Percentiles rank a stretch among this genome's conserved stretches.
Conservation (phyloP, 2,113 vertebrate species). For the Toxotes jaculatrix region DNA sequence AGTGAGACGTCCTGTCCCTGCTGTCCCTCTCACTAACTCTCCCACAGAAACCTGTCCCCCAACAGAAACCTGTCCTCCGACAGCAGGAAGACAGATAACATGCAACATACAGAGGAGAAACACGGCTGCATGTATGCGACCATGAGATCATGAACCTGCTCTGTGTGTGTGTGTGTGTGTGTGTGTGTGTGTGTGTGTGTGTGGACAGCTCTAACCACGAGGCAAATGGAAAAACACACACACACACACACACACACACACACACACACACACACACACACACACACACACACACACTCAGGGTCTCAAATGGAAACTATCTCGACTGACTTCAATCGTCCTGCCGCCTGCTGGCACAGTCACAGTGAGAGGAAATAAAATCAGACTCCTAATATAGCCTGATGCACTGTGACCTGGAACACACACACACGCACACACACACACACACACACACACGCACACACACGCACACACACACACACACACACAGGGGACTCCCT, state of each 20-base stretch:
- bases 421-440: slow-evolving; percentile 13
- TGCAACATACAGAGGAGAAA: too few species aligned
- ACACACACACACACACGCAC: neutral
- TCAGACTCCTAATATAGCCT: slow-evolving; percentile 41
- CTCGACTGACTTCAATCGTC: slow-evolving; percentile 53
- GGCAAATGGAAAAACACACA: slow-evolving; percentile 7
- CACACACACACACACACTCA: slow-evolving; percentile 9
- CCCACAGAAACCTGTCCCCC: too few species aligned
- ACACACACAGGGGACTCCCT: slow-evolving; percentile 25
- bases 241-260: too few species aligned
- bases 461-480: slow-evolving; percentile 23
- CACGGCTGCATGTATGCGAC: too few species aligned
- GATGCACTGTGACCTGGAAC: slow-evolving; percentile 12
- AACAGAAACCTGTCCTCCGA: too few species aligned
- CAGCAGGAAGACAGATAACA: too few species aligned
- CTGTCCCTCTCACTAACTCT: too few species aligned
- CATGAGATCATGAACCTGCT: too few species aligned
- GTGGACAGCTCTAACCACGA: slow-evolving; percentile 52
- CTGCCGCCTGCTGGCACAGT: slow-evolving; percentile 42
- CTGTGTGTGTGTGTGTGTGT: too few species aligned
- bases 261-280: slow-evolving; percentile 11
- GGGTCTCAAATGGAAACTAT: slow-evolving; percentile 65
- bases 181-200: slow-evolving; percentile 1
- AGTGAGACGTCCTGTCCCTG: neutral
- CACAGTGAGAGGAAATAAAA: slow-evolving; percentile 48